These are phyloP conservation scores for Anneissia japonica DNA, from an alignment of 35 echinoderm and acorn worm genomes.

Conservation along the genomic window DNA sequence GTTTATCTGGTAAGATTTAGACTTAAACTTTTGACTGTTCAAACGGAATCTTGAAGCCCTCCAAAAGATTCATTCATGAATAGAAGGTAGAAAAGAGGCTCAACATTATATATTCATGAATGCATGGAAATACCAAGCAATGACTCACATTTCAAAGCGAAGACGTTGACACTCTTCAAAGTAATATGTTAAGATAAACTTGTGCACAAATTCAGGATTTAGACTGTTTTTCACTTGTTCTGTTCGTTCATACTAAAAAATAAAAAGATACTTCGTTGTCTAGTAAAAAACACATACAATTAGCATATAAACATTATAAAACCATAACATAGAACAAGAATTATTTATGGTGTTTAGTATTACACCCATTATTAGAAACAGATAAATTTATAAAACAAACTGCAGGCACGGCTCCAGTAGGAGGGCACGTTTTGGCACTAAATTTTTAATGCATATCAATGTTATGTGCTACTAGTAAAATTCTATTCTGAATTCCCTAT, in stretches of 20 bases:
- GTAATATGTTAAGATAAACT: slow-evolving; percentile 80
- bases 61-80: neutral
- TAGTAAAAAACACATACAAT: too few species aligned
- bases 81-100: neutral
- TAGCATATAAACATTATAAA: too few species aligned
- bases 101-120: neutral
- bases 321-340: too few species aligned
- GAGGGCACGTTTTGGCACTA: too few species aligned
- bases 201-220: slow-evolving; percentile 96
- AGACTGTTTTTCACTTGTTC: slow-evolving; percentile 79
- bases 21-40: neutral
- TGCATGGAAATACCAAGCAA: neutral
- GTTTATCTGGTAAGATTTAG: too few species aligned
- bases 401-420: too few species aligned
- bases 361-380: too few species aligned
- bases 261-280: slow-evolving; percentile 12
- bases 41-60: neutral
- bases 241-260: slow-evolving; percentile 78
- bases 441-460: too few species aligned
- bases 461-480: too few species aligned
- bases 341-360: too few species aligned
- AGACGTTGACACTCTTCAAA: slow-evolving; percentile 93
- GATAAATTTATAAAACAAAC: too few species aligned
- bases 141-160: slow-evolving; percentile 98
- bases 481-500: too few species aligned